Evolutionary conservation across 2,888 invertebrate genomes (phyloP), one percentile per base, ranked within the genome.

Genomic region (Lasiommata megera): DNA sequence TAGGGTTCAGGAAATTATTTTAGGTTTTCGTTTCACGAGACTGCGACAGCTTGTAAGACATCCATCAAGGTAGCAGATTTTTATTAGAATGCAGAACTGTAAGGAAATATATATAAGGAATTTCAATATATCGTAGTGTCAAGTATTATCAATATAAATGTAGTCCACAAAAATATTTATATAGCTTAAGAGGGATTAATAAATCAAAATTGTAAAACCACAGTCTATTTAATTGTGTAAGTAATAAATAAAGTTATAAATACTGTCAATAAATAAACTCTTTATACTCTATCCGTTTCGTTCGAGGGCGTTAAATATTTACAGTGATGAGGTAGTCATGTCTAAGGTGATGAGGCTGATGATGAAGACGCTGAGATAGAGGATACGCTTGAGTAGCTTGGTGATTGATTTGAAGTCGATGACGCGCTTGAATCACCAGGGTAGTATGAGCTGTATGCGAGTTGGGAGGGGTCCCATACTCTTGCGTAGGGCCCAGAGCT

Each of bases 401-500:
- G 84, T 3, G 92, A 91, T 44, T 92, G 91, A 60, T 93, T 92
- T 0, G 93, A 92, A 1, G 92, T 88, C 29, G 92, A 90, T 7
- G 92, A 91, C 0, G 92, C 88, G 60, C 83, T 86, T 0, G 93
- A 91, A 62, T 93, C 92, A 74, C 93, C 93, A 63, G 95, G 94
- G 74, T 94, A 94, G 82, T 94, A 94, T 1, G 94, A 94, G 71
- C 93, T 95, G 78, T 94, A 94, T 23, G 95, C 94, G 65, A 94
- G 80, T 69, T 93, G 94, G 51, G 94, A 93, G 6, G 92, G 92
- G 69, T 94, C 94, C 95, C 96, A 96, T 0, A 95, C 93, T 66
- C 96, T 92, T 46, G 96, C 93, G 81, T 96, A 96, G 0, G 96
- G 96, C 7, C 95, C 95, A 50, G 94, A 93, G 72, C 92, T 94